Conservation (phyloP, 2,888 invertebrate genomes). For the Gymnoscelis rufifasciata region DNA sequence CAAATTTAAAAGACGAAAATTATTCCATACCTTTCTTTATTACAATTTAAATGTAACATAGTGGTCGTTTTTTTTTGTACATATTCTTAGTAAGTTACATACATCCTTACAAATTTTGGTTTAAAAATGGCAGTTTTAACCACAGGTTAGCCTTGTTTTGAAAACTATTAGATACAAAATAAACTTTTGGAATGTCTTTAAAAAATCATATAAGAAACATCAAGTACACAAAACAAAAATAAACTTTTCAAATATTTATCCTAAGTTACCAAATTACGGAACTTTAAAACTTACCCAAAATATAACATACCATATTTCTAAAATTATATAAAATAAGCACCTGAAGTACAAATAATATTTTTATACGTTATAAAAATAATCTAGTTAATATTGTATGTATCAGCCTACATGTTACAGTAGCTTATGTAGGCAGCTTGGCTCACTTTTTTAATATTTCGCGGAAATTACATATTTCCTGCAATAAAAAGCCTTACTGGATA, state of each 20-base stretch:
- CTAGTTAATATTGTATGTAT: too few species aligned
- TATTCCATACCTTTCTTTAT: too few species aligned
- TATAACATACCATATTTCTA: background rate
- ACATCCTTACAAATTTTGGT: constrained; percentile 36
- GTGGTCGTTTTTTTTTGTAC: too few species aligned
- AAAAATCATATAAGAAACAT: background rate
- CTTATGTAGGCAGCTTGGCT: too few species aligned
- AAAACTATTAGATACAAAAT: background rate
- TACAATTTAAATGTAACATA: too few species aligned
- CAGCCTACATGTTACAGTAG: too few species aligned
- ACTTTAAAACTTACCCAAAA: constrained; percentile 3
- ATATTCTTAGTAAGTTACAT: background rate
- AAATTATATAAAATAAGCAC: constrained; percentile 1
- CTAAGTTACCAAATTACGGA: background rate
- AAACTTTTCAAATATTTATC: constrained; percentile 5
- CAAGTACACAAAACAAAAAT: background rate
- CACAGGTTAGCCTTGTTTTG: too few species aligned
- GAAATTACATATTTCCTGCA: too few species aligned
- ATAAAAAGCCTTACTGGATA: too few species aligned
- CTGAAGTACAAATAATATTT: background rate
- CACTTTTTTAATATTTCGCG: too few species aligned
- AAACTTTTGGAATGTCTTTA: constrained; percentile 10
- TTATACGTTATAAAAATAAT: background rate
- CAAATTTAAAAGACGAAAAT: too few species aligned
- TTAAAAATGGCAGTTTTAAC: constrained; percentile 35